phyloP scores from a whole-genome alignment of 1,140 invertebrate species.

The Monochamus saltuarius region DNA sequence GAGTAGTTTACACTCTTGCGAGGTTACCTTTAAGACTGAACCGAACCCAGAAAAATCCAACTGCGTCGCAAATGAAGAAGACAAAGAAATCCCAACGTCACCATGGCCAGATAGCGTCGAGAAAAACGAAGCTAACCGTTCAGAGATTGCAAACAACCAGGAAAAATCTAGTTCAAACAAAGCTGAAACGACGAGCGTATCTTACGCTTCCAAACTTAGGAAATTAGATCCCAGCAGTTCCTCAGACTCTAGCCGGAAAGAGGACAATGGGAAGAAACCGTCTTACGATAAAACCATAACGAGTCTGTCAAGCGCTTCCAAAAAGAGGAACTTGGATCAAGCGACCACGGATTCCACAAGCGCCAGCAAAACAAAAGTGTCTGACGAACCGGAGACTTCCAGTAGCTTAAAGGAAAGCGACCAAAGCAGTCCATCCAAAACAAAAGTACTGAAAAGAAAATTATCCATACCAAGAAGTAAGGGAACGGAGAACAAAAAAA shows the following conservation, averaged over 20 bases:
- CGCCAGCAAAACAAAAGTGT: background rate
- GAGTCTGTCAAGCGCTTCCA: slow-evolving; percentile 16
- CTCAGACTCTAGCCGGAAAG: slow-evolving; percentile 2
- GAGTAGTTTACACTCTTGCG: too few species aligned
- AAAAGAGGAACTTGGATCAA: slow-evolving; percentile 24
- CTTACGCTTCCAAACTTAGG: slow-evolving; percentile 21
- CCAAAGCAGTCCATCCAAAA: background rate
- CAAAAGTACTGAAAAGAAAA: slow-evolving; percentile 14
- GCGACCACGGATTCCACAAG: background rate
- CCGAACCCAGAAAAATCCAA: too few species aligned
- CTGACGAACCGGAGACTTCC: background rate
- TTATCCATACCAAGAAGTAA: background rate
- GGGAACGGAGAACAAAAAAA: slow-evolving; percentile 10
- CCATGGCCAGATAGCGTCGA: too few species aligned
- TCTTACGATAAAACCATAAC: slow-evolving; percentile 5
- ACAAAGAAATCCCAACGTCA: too few species aligned
- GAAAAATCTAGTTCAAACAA: background rate
- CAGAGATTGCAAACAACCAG: too few species aligned
- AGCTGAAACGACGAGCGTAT: slow-evolving; percentile 17
- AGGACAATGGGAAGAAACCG: background rate
- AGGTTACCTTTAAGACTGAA: too few species aligned
- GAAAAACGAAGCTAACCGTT: too few species aligned
- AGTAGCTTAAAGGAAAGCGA: background rate
- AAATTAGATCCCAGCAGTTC: slow-evolving; percentile 18
- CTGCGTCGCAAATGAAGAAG: too few species aligned